Evolutionary conservation across 2,888 invertebrate genomes (phyloP), one percentile per base, ranked within the genome.

Genomic region (Melanargia galathea): DNA sequence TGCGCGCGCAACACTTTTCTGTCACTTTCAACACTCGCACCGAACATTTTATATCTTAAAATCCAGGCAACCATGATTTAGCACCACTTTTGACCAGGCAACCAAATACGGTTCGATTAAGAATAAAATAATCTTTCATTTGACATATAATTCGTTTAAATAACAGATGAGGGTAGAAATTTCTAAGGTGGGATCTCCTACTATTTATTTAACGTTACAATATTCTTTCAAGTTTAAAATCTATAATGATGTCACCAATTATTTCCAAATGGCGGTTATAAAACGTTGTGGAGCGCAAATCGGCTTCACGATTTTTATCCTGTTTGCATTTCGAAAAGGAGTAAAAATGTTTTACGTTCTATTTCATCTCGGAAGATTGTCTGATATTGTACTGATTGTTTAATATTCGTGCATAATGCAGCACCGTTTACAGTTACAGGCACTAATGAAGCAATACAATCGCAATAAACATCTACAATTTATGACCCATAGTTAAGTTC

Each of bases 401-500:
- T 51, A 40, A 60, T 26, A 51, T 51, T 60, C 35, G 52, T 38
- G 52, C 35, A 38, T 22, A 38, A 49, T 40, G 49, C 38, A 60
- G 49, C 38, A 60, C 16, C 26, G 48, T 60, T 51, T 40, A 51
- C 59, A 26, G 40, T 40, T 60, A 38, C 57, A 51, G 38, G 18
- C 49, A 57, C 61, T 63, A 64, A 63, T 68, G 68, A 69, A 66
- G 64, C 66, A 60, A 66, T 18, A 61, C 40, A 66, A 59, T 63
- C 30, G 35, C 33, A 45, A 33, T 45, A 52, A 63, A 64, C 54
- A 49, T 63, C 48, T 22, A 58, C 48, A 55, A 49, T 66, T 61
- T 64, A 64, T 54, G 60, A 46, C 1, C 51, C 26, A 11, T 18
- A 40, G 45, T 16, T 35, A 33, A 35, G 52, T 35, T 52, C 45